phyloP scores from a whole-genome alignment of 2,888 invertebrate species.

The Scaeva pyrastri region DNA sequence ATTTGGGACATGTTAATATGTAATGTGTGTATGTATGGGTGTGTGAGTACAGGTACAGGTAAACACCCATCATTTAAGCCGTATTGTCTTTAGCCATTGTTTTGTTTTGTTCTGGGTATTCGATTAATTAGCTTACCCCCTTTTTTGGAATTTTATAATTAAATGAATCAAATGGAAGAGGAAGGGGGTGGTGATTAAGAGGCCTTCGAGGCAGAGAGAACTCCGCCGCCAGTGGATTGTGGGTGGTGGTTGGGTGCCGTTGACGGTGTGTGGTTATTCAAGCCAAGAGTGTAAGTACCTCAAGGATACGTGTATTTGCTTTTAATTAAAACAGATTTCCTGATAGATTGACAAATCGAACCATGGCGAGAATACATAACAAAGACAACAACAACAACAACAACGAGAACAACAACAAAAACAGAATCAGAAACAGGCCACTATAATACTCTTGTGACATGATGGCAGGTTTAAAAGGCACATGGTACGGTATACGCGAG shows the following conservation, averaged over 20 bases:
- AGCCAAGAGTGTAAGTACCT: conserved; percentile 59
- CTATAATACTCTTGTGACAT: conserved; percentile 31
- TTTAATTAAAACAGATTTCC: conserved; percentile 71
- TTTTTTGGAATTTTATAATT: conserved; percentile 66
- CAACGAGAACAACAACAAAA: not conserved
- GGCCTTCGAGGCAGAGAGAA: not conserved
- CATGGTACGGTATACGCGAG: not conserved
- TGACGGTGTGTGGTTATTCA: not conserved
- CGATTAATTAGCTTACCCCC: conserved; percentile 46
- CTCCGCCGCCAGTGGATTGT: not conserved
- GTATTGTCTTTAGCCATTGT: conserved; percentile 3
- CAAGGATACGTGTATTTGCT: conserved; percentile 66
- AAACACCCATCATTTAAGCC: not conserved
- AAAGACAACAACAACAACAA: conserved; percentile 34
- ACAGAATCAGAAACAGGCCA: conserved; percentile 20
- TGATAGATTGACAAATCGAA: conserved; percentile 71
- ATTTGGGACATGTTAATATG: not conserved
- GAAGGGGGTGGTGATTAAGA: not conserved
- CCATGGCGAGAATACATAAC: conserved; percentile 37
- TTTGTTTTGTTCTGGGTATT: conserved; percentile 22
- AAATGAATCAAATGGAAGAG: conserved; percentile 35
- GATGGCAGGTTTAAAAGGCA: conserved; percentile 8
- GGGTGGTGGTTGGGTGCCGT: not conserved
- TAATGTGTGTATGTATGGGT: not conserved
- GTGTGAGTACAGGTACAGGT: too few species aligned